A percentile compares a stretch with the other conserved stretches of the same genome.
phyloP scores from a whole-genome alignment of 1,140 invertebrate species.

The Pararge aegeria region DNA sequence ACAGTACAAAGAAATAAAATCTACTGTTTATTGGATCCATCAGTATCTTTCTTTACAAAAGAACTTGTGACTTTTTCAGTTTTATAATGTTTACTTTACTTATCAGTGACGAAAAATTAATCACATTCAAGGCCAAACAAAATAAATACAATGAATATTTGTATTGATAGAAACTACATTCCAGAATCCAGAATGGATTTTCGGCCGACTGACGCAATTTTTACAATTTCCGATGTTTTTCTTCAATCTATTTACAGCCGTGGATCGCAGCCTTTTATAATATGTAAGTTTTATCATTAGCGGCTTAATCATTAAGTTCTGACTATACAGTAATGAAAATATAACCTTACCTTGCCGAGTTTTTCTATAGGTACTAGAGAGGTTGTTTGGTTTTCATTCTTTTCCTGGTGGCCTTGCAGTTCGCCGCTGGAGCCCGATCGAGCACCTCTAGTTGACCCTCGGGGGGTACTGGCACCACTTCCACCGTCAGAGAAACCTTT shows the following conservation, averaged over 20 bases:
- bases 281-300: too few relatives aligned
- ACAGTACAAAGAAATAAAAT: too few relatives aligned
- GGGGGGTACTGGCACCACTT: slow-evolving; percentile 64
- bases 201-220: too few relatives aligned
- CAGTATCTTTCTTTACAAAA: not conserved
- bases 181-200: too few relatives aligned
- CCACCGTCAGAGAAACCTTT: slow-evolving; percentile 49
- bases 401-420: slow-evolving; percentile 70
- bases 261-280: too few relatives aligned
- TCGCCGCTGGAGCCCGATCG: slow-evolving; percentile 82
- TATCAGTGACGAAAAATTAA: slow-evolving; percentile 16
- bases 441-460: slow-evolving; percentile 72
- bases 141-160: not conserved
- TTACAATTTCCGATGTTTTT: too few relatives aligned
- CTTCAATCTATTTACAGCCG: too few relatives aligned
- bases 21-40: not conserved
- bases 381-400: slow-evolving; percentile 66
- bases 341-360: slow-evolving; percentile 82
- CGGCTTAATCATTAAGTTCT: too few relatives aligned
- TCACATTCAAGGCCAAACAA: slow-evolving; percentile 20
- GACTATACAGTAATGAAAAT: not conserved
- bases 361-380: slow-evolving; percentile 86
- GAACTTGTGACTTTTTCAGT: not conserved
- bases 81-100: slow-evolving; percentile 8
- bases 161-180: too few relatives aligned